These are phyloP conservation scores for Scaptomyza parva DNA, from an alignment of 2,888 invertebrate genomes.

Conservation along the genomic window DNA sequence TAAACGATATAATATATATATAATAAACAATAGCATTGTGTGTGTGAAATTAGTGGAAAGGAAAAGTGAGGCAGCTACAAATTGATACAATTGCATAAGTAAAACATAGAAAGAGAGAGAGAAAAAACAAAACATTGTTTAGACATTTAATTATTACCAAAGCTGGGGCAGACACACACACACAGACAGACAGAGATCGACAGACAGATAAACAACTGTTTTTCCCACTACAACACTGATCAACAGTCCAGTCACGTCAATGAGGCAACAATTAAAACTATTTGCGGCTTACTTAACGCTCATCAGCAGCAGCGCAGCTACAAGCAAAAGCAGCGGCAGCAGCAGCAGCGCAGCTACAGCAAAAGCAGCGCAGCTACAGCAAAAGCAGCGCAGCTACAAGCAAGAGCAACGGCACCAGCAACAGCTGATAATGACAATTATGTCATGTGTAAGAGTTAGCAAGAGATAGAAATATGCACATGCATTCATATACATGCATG, in stretches of 20 bases:
- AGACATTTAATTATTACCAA: conserved; percentile 57
- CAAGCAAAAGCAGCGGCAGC: neutral
- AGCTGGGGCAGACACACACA: conserved; percentile 18
- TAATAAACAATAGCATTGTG: conserved; percentile 7
- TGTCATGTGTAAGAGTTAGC: conserved; percentile 40
- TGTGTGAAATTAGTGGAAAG: conserved; percentile 52
- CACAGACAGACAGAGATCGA: neutral
- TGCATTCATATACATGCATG: too few species aligned
- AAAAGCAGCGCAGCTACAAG: neutral
- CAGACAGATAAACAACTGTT: neutral
- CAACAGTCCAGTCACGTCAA: conserved; percentile 65
- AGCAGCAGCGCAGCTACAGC: conserved; percentile 55
- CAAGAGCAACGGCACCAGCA: conserved; percentile 20
- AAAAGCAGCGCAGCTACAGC: conserved; percentile 19
- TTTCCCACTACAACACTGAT: conserved; percentile 24
- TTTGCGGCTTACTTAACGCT: conserved; percentile 72
- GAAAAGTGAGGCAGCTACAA: conserved; percentile 32
- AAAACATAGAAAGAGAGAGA: conserved; percentile 22
- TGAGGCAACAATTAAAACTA: conserved; percentile 71
- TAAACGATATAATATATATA: conserved; percentile 17
- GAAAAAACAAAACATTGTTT: conserved; percentile 39
- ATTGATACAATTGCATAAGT: conserved; percentile 69
- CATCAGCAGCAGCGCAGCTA: conserved; percentile 21
- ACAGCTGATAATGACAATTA: conserved; percentile 72
- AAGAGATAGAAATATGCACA: neutral